Evolutionary conservation across 2,888 invertebrate genomes (phyloP), one percentile per base, ranked within the genome.

Genomic region (Apomyelois bistriatella): DNA sequence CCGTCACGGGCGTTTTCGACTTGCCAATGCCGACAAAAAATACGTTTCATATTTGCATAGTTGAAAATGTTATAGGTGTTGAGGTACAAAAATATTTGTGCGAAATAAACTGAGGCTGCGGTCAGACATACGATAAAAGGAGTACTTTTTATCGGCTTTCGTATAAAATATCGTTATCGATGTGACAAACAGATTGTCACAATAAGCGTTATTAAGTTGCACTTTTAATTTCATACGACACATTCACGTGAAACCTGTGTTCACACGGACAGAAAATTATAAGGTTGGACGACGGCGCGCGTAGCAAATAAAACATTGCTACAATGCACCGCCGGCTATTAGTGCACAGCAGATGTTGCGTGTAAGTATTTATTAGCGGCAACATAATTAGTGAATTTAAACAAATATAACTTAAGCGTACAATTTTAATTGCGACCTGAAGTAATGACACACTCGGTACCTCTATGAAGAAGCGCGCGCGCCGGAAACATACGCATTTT

Each of bases 401-500:
- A 85, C 89, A 89, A 90, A 89, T 85, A 88, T 83, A 78, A 82
- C 77, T 80, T 83, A 79, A 70, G 81, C 81, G 79, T 84, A 81
- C 79, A 67, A 76, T 84, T 88, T 83, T 88, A 87, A 87, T 87
- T 85, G 79, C 72, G 57, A 61, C 60, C 60, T 60, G 68, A 65
- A 59, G 70, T 83, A 85, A 84, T 82, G 76, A 82, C 74, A 82
- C 62, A 72, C 66, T 61, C 62, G 64, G 65, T 61, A 61, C 64
- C 67, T 68, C 66, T 65, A 63, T 60, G 57, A 55, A 58, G 55
- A 56, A 59, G 60, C 62, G 61, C 61, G 61, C 59, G 58, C 62
- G 60, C 68, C 74, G 77, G 74, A 78, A 74, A 66, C 60, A 53
- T 43, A 54, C 56, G 56, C 60, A n/a, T 53, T 69, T 68, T 64